Conservation (phyloP, 2,797 vertebrate species). For the Tokudaia tokunoshimensis region DNA sequence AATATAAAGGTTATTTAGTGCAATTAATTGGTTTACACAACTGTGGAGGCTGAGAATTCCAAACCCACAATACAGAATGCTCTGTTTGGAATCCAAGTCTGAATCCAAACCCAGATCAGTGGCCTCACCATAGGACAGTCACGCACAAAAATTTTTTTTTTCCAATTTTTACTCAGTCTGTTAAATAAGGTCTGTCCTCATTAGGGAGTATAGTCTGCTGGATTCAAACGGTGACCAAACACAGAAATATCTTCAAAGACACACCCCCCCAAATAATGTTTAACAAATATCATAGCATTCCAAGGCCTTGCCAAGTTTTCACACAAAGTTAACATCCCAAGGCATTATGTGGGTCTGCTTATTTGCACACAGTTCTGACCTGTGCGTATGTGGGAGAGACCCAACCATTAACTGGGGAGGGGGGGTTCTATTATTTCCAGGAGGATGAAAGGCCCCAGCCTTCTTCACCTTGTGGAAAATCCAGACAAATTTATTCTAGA, state of each 20-base stretch:
- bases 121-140: background rate
- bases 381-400: background rate
- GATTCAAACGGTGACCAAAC: background rate
- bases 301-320: background rate
- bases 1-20: background rate
- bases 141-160: background rate
- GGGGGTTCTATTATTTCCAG: constrained; percentile 5
- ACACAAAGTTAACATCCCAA: background rate
- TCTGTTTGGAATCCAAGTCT: background rate
- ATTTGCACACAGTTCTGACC: background rate
- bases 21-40: background rate
- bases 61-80: background rate
- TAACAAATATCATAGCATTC: background rate
- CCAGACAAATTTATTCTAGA: background rate
- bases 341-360: background rate
- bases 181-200: background rate
- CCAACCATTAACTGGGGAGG: background rate
- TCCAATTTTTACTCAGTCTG: background rate
- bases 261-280: background rate
- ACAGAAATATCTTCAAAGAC: background rate
- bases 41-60: background rate
- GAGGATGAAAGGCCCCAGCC: background rate
- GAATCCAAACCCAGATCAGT: background rate
- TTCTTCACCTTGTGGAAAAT: background rate
- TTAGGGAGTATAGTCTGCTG: background rate